Base-by-base conservation (phyloP, 2,888 invertebrate genomes). In the Nyleta sp. region DNA sequence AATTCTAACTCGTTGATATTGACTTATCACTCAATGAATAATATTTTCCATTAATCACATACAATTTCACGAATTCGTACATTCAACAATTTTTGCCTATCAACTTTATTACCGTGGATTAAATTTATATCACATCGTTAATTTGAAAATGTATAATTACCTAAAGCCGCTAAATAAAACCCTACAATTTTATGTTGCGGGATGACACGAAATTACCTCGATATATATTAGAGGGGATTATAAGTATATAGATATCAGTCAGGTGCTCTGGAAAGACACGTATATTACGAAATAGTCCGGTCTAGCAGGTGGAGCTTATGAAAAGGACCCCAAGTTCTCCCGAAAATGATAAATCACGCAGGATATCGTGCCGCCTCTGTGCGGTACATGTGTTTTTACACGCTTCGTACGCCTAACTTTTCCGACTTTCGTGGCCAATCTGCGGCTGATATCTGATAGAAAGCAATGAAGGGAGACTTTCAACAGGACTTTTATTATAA, bases 311-410 rank as follows among this genome's bases (percentile, higher is more conserved):
- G 38, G 60, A 17, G 62, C 50, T 68, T 68, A 48, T 62, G 64
- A 70, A 76, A 55, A 55, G 55, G 75, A 70, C 70, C 64, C 68
- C 33, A 70, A 76, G 64, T 74, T 60, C 46, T 64, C 35, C 38
- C 53, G 50, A 76, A 70, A 76, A 70, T 70, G 75, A 70, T 64
- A 76, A 76, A 76, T 76, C 70, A 76, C 70, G 64, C 57, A 70
- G 62, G 35, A 53, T 68, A 62, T 60, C 64, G 70, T 70, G 75
- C 57, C 46, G 28, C 62, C 31, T 24, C 40, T 20, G 17, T 24
- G 48, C 57, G 42, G 17, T 64, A 64, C 57, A 70, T 71, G 59
- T 76, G 76, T 76, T 76, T 76, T 70, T 76, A 46, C 75, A 55
- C 75, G 40, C 62, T 44, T 46, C 31, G 17, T 38, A 31, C 64